Conservation (phyloP, 1,140 invertebrate species). For the Leucophenga varia region DNA sequence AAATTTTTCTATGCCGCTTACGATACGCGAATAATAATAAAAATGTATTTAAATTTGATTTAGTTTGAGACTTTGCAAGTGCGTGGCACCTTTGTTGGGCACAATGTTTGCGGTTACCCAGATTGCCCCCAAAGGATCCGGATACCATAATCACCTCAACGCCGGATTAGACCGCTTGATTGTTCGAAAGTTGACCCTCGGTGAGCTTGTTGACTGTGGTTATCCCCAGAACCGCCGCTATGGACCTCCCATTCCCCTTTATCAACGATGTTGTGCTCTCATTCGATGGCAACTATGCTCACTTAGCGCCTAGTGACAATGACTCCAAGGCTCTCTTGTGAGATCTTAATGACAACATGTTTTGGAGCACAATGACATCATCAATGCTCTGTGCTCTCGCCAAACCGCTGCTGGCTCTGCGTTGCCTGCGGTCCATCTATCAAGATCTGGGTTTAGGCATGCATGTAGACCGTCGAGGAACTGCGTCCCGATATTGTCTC, state of each 20-base stretch:
- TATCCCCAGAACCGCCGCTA: slow-evolving; percentile 93
- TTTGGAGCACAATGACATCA: slow-evolving; percentile 96
- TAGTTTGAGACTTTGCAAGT: slow-evolving; percentile 83
- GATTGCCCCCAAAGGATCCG: slow-evolving; percentile 96
- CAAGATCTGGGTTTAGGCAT: slow-evolving; percentile 99
- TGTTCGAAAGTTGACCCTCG: slow-evolving; percentile 94
- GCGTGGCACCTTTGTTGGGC: slow-evolving; percentile 89
- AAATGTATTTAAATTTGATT: too few species aligned
- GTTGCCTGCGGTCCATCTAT: slow-evolving; percentile 98
- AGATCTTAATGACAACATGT: slow-evolving; percentile 99
- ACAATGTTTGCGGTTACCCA: slow-evolving; percentile 99
- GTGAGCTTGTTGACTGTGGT: slow-evolving; percentile 93
- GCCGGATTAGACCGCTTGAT: slow-evolving; percentile 97
- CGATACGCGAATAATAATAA: too few species aligned
- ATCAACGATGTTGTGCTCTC: slow-evolving; percentile 99
- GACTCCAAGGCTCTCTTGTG: slow-evolving; percentile 99
- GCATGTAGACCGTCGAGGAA: slow-evolving; percentile 99
- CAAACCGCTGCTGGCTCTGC: slow-evolving; percentile 99
- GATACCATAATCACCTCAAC: slow-evolving; percentile 98
- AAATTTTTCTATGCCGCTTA: too few species aligned
- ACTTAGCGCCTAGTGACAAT: slow-evolving; percentile 98
- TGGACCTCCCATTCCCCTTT: slow-evolving; percentile 97
- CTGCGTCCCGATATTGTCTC: slow-evolving; percentile 90
- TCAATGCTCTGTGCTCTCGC: slow-evolving; percentile 97
- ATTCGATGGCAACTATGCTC: slow-evolving; percentile 98